Conservation (phyloP, 2,797 vertebrate species). For the Setipinna tenuifilis region DNA sequence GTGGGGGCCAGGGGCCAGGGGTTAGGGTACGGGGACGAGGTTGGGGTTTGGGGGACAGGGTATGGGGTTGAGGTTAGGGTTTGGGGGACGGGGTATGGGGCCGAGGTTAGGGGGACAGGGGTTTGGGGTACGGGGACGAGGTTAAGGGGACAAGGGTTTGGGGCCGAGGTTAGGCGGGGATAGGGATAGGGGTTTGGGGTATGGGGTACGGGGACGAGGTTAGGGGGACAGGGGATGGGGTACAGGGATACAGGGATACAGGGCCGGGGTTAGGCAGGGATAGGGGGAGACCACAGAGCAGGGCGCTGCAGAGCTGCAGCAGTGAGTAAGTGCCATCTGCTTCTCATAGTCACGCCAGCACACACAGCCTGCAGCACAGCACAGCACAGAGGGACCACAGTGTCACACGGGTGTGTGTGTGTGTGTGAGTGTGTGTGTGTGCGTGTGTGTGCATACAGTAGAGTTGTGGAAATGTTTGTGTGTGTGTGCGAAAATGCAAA, state of each 20-base stretch:
- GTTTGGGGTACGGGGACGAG: no score
- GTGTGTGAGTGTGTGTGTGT: slow-evolving; percentile 42
- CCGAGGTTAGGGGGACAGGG: no score
- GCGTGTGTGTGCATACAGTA: slow-evolving; percentile 41
- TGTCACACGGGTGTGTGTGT: slow-evolving; percentile 58
- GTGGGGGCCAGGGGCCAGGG: no score
- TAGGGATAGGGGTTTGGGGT: slow-evolving; percentile 47
- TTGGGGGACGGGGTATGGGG: no score
- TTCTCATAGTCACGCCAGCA: slow-evolving; percentile 71
- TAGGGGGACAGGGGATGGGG: slow-evolving; percentile 75
- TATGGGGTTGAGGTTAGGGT: no score
- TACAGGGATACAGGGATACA: slow-evolving; percentile 70
- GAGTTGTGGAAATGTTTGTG: slow-evolving; percentile 49
- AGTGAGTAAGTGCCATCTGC: slow-evolving; percentile 80
- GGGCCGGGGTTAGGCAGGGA: slow-evolving; percentile 72
- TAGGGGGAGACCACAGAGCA: slow-evolving; percentile 72
- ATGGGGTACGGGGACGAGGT: slow-evolving; percentile 73
- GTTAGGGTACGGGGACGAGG: no score
- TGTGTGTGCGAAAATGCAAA: slow-evolving; percentile 46
- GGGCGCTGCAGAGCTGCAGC: slow-evolving; percentile 59
- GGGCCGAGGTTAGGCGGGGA: background rate
- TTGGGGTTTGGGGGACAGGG: no score
- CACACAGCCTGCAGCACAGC: slow-evolving; percentile 79
- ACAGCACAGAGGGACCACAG: slow-evolving; percentile 69
- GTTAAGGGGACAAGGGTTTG: background rate